Conservation (phyloP, 2,113 vertebrate species). For the Xiphophorus hellerii region DNA sequence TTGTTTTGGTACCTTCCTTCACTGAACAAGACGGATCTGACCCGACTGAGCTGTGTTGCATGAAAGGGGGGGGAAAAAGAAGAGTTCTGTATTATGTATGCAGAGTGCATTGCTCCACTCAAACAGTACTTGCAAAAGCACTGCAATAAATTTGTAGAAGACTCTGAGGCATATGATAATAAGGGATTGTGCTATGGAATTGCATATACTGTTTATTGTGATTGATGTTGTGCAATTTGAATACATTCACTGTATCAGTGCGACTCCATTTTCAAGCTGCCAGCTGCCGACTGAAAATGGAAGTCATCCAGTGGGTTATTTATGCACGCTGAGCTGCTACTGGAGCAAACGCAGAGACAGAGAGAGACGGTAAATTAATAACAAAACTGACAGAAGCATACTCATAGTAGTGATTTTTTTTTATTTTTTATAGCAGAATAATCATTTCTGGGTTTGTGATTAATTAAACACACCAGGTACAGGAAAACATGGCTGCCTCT, state of each 20-base stretch:
- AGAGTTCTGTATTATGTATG: constrained; percentile 47
- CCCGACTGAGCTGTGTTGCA: constrained; percentile 31
- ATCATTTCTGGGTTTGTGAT: constrained; percentile 19
- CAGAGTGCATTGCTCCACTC: constrained; percentile 25
- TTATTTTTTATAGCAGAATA: not conserved
- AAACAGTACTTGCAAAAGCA: constrained; percentile 39
- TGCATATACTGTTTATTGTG: constrained; percentile 30
- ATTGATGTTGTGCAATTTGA: constrained; percentile 51
- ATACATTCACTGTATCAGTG: constrained; percentile 44
- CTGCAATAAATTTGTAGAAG: constrained; percentile 56
- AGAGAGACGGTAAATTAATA: constrained; percentile 43
- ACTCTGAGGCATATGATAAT: constrained; percentile 60
- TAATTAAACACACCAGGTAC: constrained; percentile 39
- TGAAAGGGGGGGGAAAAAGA: not conserved
- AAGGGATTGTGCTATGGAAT: constrained; percentile 22
- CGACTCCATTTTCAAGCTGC: constrained; percentile 35
- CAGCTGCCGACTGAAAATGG: constrained; percentile 58
- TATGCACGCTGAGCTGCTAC: constrained; percentile 57
- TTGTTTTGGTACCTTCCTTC: constrained; percentile 7
- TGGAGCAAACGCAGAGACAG: constrained; percentile 11
- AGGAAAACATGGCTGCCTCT: constrained; percentile 25
- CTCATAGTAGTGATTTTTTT: constrained; percentile 17
- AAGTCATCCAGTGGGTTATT: constrained; percentile 67
- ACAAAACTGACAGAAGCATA: constrained; percentile 39
- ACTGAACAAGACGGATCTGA: constrained; percentile 35